Conservation (phyloP, 2,888 invertebrate species). For the Scaptomyza parva region DNA sequence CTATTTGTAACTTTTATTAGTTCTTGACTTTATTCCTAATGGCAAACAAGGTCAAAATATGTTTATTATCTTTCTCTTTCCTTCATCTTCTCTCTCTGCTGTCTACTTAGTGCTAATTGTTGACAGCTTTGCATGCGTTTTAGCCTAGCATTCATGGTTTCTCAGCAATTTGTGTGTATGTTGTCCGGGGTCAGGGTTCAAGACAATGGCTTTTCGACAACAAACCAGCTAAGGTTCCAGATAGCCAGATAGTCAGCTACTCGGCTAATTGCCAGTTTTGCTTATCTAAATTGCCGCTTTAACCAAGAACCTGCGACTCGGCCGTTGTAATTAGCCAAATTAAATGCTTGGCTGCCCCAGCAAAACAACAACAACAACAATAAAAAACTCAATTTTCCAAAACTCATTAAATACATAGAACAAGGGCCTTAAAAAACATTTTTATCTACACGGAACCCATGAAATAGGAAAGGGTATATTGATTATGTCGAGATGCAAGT, state of each 20-base stretch:
- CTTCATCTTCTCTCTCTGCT: slow-evolving; percentile 13
- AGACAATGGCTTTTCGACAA: slow-evolving; percentile 67
- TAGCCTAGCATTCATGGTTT: slow-evolving; percentile 20
- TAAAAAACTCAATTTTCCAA: slow-evolving; percentile 43
- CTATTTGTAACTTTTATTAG: neutral
- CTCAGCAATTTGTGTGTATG: slow-evolving; percentile 59
- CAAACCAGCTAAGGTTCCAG: slow-evolving; percentile 35
- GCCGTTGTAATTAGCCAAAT: slow-evolving; percentile 70
- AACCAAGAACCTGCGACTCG: slow-evolving; percentile 76
- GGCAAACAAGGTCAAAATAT: slow-evolving; percentile 6
- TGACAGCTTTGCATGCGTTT: slow-evolving; percentile 36
- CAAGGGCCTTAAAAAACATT: slow-evolving; percentile 4
- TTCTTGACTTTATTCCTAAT: neutral
- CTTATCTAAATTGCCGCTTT: slow-evolving; percentile 80
- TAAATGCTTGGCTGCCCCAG: slow-evolving; percentile 74
- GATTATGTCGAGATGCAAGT: too few species aligned
- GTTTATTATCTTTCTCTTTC: slow-evolving; percentile 16
- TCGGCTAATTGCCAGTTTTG: slow-evolving; percentile 74
- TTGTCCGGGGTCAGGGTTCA: slow-evolving; percentile 79
- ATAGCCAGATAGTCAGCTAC: slow-evolving; percentile 16
- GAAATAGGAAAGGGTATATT: too few species aligned
- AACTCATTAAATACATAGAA: slow-evolving; percentile 33
- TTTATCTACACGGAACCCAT: too few species aligned
- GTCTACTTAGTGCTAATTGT: slow-evolving; percentile 49
- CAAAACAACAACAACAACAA: slow-evolving; percentile 35